phyloP scores from a whole-genome alignment of 2,888 invertebrate species.

The Gari tellinella region DNA sequence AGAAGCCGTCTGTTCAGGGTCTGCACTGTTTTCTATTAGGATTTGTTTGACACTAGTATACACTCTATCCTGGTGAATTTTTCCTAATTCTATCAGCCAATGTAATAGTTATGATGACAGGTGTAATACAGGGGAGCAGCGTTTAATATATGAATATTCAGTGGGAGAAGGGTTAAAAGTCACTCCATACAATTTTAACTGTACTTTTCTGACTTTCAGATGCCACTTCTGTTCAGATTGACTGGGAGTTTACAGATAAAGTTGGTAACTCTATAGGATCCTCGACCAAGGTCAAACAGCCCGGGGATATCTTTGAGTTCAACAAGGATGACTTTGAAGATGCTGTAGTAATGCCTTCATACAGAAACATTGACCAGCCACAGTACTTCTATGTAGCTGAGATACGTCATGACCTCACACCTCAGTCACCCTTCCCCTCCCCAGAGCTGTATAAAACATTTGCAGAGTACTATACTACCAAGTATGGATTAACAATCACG shows the following conservation, averaged over 20 bases:
- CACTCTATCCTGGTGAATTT: too few species aligned
- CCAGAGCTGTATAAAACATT: conserved; percentile 94
- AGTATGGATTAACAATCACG: conserved; percentile 95
- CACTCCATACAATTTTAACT: too few species aligned
- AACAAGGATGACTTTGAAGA: conserved; percentile 93
- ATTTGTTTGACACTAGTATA: too few species aligned
- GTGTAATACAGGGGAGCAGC: too few species aligned
- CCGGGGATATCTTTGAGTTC: conserved; percentile 86
- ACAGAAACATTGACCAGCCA: conserved; percentile 98
- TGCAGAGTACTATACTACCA: conserved; percentile 95
- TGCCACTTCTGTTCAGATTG: conserved; percentile 33
- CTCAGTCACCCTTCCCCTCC: conserved; percentile 83
- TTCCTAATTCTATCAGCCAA: too few species aligned
- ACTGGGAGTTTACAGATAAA: conserved; percentile 64
- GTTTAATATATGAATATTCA: too few species aligned
- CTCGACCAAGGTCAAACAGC: conserved; percentile 61
- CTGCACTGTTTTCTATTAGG: too few species aligned
- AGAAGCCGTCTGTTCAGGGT: too few species aligned
- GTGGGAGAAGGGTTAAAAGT: too few species aligned
- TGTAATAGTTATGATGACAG: too few species aligned
- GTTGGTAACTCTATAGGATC: conserved; percentile 32
- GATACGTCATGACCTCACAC: conserved; percentile 90
- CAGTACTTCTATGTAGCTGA: conserved; percentile 97
- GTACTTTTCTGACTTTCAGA: too few species aligned
- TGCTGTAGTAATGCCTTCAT: conserved; percentile 99